These are phyloP conservation scores for Drosophila kikkawai DNA, from an alignment of 1,140 invertebrate species.

Conservation along the genomic window DNA sequence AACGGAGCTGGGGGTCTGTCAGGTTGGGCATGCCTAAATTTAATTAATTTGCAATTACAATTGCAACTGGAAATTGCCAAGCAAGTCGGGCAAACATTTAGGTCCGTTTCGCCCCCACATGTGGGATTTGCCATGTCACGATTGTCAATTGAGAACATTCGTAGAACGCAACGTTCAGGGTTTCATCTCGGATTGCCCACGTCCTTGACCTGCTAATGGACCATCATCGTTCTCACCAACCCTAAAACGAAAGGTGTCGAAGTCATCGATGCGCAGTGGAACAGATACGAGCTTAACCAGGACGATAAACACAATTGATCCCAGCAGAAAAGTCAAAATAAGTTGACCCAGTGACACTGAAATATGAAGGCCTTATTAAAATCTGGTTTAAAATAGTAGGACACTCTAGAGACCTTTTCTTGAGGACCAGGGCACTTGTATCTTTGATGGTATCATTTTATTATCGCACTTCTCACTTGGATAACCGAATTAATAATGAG, in stretches of 20 bases:
- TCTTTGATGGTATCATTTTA: slow-evolving; percentile 13
- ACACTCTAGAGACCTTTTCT: slow-evolving; percentile 2
- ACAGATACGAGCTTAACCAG: slow-evolving; percentile 26
- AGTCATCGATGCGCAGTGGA: slow-evolving; percentile 44
- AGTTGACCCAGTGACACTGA: slow-evolving; percentile 17
- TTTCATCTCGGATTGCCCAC: slow-evolving; percentile 5
- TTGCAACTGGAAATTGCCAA: slow-evolving; percentile 34
- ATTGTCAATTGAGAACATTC: slow-evolving; percentile 6
- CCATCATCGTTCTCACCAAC: neutral
- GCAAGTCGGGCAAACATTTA: slow-evolving; percentile 6
- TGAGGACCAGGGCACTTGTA: slow-evolving; percentile 1
- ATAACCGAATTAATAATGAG: slow-evolving; percentile 22
- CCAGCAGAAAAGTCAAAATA: slow-evolving; percentile 14
- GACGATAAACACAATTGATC: slow-evolving; percentile 21
- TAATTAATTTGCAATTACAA: slow-evolving; percentile 75
- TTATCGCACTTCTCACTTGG: slow-evolving; percentile 35
- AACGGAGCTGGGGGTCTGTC: slow-evolving; percentile 19
- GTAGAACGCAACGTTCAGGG: slow-evolving; percentile 7
- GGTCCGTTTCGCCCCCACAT: slow-evolving; percentile 1
- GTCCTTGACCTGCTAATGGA: slow-evolving; percentile 30
- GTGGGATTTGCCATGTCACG: slow-evolving; percentile 8
- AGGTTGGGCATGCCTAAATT: slow-evolving; percentile 37
- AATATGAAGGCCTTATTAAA: neutral
- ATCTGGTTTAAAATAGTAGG: no score
- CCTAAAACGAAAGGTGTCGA: slow-evolving; percentile 26